Evolutionary conservation across 2,113 vertebrate species (phyloP).

Genomic region (Alces alces): DNA sequence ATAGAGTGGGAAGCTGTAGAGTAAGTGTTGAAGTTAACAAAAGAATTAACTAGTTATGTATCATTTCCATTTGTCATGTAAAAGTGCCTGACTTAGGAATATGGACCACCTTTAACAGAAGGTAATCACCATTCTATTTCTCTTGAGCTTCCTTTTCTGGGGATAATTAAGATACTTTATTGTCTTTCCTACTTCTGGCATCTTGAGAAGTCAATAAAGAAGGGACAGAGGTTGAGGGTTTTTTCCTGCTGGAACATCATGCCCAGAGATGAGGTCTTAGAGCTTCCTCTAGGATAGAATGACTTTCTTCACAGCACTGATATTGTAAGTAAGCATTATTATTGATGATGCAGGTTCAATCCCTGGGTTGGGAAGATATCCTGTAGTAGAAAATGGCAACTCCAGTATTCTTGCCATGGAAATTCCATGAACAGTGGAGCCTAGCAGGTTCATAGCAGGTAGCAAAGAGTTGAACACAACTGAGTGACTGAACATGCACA

Average conservation of each 20-base stretch:
- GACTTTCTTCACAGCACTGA: not conserved
- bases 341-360: not conserved
- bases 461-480: not conserved
- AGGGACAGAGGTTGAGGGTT: not conserved
- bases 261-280: not conserved
- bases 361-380: not conserved
- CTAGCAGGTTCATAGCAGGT: rapidly evolving
- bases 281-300: not conserved
- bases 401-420: not conserved
- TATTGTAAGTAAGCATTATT: not conserved
- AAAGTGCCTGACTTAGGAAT: not conserved
- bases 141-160: not conserved
- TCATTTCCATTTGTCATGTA: not conserved
- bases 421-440: not conserved
- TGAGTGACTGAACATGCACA: not conserved
- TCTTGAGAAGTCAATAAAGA: not conserved
- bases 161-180: not conserved
- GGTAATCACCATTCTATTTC: not conserved
- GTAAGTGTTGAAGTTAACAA: not conserved
- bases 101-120: not conserved
- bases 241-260: not conserved
- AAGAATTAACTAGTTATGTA: not conserved
- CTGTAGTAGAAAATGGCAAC: not conserved
- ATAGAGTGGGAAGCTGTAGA: not conserved
- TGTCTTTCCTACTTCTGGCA: not conserved